Conservation (phyloP, 2,797 vertebrate species). For the Fringilla coelebs region DNA sequence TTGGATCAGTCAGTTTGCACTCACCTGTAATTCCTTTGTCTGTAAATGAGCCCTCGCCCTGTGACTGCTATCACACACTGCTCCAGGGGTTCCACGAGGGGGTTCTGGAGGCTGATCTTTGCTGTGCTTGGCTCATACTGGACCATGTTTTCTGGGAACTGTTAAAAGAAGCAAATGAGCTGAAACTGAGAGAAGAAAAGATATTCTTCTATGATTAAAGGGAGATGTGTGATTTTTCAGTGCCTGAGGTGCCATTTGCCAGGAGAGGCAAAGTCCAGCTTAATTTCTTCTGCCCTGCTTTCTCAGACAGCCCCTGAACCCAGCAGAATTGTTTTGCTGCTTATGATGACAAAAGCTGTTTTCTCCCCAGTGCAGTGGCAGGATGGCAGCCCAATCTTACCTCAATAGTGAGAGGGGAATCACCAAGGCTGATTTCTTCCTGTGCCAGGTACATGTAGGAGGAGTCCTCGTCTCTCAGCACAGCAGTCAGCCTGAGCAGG, state of each 20-base stretch:
- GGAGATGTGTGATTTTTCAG: background rate
- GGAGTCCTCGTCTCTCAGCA: conserved; percentile 48
- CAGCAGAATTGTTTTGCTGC: background rate
- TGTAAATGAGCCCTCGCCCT: conserved; percentile 75
- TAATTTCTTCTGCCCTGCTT: background rate
- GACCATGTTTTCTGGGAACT: conserved; percentile 63
- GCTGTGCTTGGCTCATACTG: conserved; percentile 56
- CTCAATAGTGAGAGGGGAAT: conserved; percentile 67
- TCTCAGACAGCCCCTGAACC: background rate
- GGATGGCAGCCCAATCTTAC: conserved; percentile 36
- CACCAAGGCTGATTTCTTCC: conserved; percentile 70
- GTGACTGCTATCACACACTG: conserved; percentile 72
- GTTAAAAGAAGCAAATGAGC: conserved; percentile 11
- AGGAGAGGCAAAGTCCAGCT: background rate
- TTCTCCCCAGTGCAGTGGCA: background rate
- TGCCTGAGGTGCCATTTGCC: background rate
- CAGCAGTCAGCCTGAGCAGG: conserved; percentile 75
- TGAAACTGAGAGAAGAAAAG: background rate
- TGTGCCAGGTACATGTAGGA: conserved; percentile 66
- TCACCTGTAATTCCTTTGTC: conserved; percentile 69
- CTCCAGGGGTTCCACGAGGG: conserved; percentile 54
- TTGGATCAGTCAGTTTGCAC: background rate
- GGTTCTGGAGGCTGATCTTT: conserved; percentile 76
- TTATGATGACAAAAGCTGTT: background rate
- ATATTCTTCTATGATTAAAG: background rate